A percentile compares a stretch with the other conserved stretches of the same genome.
Evolutionary conservation across 2,113 vertebrate species (phyloP).

Genomic region (Nyctereutes procyonoides): DNA sequence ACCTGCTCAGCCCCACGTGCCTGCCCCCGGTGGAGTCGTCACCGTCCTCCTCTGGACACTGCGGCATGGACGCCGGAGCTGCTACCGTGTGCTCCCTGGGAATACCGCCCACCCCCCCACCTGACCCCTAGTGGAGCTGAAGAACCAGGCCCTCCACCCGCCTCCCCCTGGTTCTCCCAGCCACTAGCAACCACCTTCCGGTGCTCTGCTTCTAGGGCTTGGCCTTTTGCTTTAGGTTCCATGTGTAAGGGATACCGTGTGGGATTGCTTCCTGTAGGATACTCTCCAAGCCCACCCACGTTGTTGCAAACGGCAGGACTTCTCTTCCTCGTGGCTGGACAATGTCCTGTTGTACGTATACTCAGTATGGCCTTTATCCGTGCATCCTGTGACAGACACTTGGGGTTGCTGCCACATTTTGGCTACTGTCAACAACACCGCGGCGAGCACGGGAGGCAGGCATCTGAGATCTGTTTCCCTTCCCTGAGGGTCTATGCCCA

Average conservation of each 20-base stretch:
- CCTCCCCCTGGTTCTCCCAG: neutral
- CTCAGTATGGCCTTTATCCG: neutral
- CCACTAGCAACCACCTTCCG: neutral
- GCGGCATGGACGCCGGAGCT: no score
- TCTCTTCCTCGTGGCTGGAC: neutral
- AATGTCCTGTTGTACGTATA: neutral
- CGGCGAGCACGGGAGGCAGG: neutral
- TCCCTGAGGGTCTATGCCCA: neutral
- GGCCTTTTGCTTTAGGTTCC: neutral
- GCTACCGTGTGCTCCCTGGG: no score
- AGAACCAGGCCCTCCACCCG: neutral
- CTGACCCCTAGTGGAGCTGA: neutral
- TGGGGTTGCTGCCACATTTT: neutral
- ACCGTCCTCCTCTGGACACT: no score
- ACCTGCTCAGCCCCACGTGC: no score
- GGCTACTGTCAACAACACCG: neutral
- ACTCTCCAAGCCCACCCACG: neutral
- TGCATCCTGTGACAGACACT: rapidly evolving
- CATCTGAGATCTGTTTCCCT: neutral
- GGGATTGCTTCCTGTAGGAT: neutral
- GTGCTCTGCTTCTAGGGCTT: neutral
- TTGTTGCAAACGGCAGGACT: neutral
- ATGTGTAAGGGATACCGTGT: neutral
- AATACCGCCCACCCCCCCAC: neutral
- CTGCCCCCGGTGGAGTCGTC: no score